Conservation (phyloP, 2,113 vertebrate species). For the rabbit (Oryctolagus cuniculus) region mOryCun1.1 NC_091432.1:203300501-203301000, state of each 20-base stretch:
- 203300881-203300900: slow-evolving; percentile 7
- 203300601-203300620: slow-evolving; percentile 70
- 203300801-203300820: slow-evolving; percentile 83
- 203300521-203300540: slow-evolving; percentile 69
- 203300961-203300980: slow-evolving; percentile 43
- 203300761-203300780: slow-evolving; percentile 85
- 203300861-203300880: slow-evolving; percentile 56
- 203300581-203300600: slow-evolving; percentile 70
- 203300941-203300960: slow-evolving; percentile 37
- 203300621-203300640: slow-evolving; percentile 76
- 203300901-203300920: not conserved
- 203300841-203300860: slow-evolving; percentile 68
- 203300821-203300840: slow-evolving; percentile 79
- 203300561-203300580: slow-evolving; percentile 71
- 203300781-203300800: slow-evolving; percentile 81
- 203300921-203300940: not conserved
- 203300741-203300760: slow-evolving; percentile 85
- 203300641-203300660: slow-evolving; percentile 73
- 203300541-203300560: slow-evolving; percentile 70
- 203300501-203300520: slow-evolving; percentile 64
- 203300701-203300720: slow-evolving; percentile 82
- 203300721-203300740: slow-evolving; percentile 84
- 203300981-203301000: not conserved
- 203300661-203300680: slow-evolving; percentile 80
- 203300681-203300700: slow-evolving; percentile 82